These are phyloP conservation scores for Nasua narica DNA, from an alignment of 2,797 vertebrate genomes.

Conservation along the genomic window DNA sequence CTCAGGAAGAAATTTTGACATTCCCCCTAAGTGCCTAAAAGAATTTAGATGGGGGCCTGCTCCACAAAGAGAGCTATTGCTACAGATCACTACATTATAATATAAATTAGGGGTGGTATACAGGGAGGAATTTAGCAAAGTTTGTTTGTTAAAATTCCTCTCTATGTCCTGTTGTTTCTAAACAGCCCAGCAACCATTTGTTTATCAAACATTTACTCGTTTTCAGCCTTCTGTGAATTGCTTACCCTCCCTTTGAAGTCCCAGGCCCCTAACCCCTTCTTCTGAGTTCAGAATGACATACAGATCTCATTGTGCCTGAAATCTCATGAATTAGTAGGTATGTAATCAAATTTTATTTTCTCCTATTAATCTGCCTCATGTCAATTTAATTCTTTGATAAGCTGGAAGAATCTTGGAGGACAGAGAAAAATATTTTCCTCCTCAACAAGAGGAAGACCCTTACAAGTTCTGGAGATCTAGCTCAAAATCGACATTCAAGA, in stretches of 20 bases:
- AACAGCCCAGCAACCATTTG: not conserved
- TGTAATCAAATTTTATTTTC: not conserved
- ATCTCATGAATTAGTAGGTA: not conserved
- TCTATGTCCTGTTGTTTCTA: not conserved
- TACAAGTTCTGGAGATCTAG: not conserved
- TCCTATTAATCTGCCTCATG: not conserved
- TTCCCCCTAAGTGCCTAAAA: not conserved
- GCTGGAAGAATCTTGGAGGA: not conserved
- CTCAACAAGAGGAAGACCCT: not conserved
- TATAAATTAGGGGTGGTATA: not conserved
- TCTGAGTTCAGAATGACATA: not conserved
- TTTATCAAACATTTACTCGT: not conserved
- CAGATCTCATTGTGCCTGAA: not conserved
- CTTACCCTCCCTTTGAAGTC: not conserved
- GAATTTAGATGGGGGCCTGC: not conserved
- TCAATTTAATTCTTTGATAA: not conserved
- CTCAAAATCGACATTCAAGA: constrained; percentile 23
- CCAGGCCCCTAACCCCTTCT: not conserved
- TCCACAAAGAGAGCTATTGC: not conserved
- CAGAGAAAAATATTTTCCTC: not conserved
- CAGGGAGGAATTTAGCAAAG: not conserved
- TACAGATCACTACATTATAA: not conserved
- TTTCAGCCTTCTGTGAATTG: not conserved
- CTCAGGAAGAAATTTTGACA: not conserved
- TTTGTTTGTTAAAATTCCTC: not conserved